Evolutionary conservation across 1,140 invertebrate genomes (phyloP), one percentile per base, ranked within the genome.

Genomic region (Aplysia californica): DNA sequence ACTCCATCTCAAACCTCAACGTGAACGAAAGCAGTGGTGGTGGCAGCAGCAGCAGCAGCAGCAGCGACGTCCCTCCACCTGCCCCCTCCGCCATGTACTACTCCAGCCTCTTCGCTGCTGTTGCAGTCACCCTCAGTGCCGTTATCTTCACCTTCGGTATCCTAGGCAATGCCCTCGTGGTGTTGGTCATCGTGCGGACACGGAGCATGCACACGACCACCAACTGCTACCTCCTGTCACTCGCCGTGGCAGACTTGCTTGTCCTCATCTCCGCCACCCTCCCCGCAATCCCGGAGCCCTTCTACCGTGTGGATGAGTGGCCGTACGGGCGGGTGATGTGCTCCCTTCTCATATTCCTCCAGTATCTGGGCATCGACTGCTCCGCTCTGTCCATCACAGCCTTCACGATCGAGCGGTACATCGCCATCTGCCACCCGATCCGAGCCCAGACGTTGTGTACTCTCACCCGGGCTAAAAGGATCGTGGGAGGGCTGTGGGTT

Each of bases 391-490:
- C 95, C 15, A 97, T 97, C 71, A 96, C 95, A 0, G 95, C 96
- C 0, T 99, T 99, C 89, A 98, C 97, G 0, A 93, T 98, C 20
- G 97, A 99, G 88, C 89, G 97, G 71, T 99, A 98, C 87, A 93
- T 98, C 41, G 96, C 96, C 31, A 98, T 98, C 82, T 98, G 96
- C 88, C 94, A 97, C 87, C 96, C 97, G 0, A 95, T 98, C 82
- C 91, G 95, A 80, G 94, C 95, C 0, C 96, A 97, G 85, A 96
- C 92, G 91, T 26, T 93, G 64, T 93, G 92, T 84, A 92, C 92
- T 0, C 91, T 92, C 18, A 87, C 86, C 68, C 82, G 92, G 29
- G 92, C 92, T 44, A 92, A 92, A 82, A 88, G 89, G 76, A 93
- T 93, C 67, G 92, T 92, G n/a, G 80, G 83, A 0, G 84, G 83